Conservation (phyloP, 2,113 vertebrate species). For the Sialia sialis region DNA sequence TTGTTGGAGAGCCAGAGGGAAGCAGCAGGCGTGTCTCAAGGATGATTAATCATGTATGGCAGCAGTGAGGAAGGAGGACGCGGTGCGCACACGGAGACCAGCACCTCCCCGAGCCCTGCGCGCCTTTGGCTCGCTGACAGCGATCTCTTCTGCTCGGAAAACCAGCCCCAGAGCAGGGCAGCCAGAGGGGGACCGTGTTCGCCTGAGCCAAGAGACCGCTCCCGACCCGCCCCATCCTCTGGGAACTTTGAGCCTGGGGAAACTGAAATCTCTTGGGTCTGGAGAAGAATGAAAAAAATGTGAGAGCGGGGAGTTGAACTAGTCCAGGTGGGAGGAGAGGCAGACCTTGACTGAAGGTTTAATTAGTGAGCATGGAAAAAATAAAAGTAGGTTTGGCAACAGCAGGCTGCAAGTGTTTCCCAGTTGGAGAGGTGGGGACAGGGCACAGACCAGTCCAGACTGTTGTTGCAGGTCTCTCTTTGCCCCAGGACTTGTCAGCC, state of each 20-base stretch:
- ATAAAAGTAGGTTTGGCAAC: neutral
- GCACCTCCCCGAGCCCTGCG: neutral
- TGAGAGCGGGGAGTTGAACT: neutral
- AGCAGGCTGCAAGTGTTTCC: neutral
- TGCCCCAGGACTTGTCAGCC: neutral
- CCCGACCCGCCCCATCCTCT: neutral
- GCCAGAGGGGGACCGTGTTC: neutral
- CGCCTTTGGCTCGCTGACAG: neutral
- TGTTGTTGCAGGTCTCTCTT: neutral
- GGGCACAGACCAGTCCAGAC: neutral
- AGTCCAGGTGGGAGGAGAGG: slow-evolving; percentile 36
- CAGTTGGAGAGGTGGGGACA: neutral
- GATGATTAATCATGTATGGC: slow-evolving; percentile 68
- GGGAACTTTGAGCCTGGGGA: neutral
- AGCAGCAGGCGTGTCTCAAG: slow-evolving; percentile 59
- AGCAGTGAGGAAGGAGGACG: slow-evolving; percentile 36
- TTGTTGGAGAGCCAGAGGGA: slow-evolving; percentile 52
- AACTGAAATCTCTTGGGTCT: neutral
- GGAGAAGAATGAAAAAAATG: neutral
- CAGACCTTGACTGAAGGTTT: slow-evolving; percentile 38
- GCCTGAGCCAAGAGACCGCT: neutral
- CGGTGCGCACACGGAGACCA: neutral
- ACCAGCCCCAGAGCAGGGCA: neutral
- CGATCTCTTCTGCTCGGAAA: neutral
- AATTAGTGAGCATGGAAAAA: slow-evolving; percentile 8